Conservation (phyloP, 2,888 invertebrate species). For the Thelaira solivaga region DNA sequence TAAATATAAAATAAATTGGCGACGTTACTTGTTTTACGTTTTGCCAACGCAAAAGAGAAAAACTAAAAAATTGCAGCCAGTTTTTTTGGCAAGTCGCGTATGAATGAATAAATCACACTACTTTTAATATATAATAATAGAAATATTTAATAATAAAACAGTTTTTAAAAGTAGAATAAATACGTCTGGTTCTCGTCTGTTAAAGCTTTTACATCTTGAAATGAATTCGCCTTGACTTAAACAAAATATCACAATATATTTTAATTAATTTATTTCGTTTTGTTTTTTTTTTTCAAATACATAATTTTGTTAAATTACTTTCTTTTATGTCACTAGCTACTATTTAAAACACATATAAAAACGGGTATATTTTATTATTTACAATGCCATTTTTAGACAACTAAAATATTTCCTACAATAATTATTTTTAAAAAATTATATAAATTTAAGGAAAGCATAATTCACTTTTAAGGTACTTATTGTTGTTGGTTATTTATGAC, state of each 20-base stretch:
- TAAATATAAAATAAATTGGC: too few relatives aligned
- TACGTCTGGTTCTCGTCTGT: too few relatives aligned
- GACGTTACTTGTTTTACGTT: too few relatives aligned
- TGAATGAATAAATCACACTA: too few relatives aligned
- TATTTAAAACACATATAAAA: slow-evolving; percentile 71
- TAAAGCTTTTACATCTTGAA: too few relatives aligned
- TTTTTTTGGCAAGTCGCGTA: too few relatives aligned
- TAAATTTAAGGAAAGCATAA: not conserved
- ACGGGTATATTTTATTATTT: slow-evolving; percentile 58
- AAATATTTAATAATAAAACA: too few relatives aligned
- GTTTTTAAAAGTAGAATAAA: too few relatives aligned
- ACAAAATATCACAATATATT: slow-evolving; percentile 70
- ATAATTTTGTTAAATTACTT: slow-evolving; percentile 4
- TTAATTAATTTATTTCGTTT: slow-evolving; percentile 35
- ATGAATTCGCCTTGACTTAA: too few relatives aligned
- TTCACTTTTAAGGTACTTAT: slow-evolving; percentile 38
- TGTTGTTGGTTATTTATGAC: slow-evolving; percentile 12
- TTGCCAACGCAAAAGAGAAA: too few relatives aligned
- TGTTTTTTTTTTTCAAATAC: slow-evolving; percentile 23
- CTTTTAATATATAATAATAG: too few relatives aligned
- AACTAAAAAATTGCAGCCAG: too few relatives aligned
- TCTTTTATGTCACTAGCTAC: slow-evolving; percentile 64
- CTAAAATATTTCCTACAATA: slow-evolving; percentile 4
- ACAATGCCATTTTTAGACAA: not conserved
- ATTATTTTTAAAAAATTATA: not conserved